Percentiles rank a stretch among this genome's conserved stretches.
Evolutionary conservation across 1,140 invertebrate species (phyloP).

Genomic region (Agrypnia vestita): DNA sequence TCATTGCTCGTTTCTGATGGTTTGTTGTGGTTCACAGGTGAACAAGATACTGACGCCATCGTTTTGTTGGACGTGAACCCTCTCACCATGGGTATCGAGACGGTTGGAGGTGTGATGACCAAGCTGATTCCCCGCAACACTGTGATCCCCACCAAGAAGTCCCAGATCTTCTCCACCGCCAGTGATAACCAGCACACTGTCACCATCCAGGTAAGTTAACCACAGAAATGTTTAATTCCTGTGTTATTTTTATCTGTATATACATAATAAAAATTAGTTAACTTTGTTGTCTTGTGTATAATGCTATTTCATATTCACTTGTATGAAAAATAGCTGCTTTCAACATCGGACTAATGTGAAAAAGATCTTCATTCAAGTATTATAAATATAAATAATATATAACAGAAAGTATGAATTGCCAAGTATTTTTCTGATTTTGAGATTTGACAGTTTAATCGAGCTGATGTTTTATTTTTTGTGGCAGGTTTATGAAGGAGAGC

Average conservation of each 20-base stretch:
- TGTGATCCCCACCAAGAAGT: constrained; percentile 99
- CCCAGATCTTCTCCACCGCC: constrained; percentile 99
- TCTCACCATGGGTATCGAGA: constrained; percentile 99
- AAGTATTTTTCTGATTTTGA: too few relatives aligned
- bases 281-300: too few relatives aligned
- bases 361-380: too few relatives aligned
- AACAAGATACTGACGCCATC: constrained; percentile 96
- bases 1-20: too few relatives aligned
- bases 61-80: constrained; percentile 98
- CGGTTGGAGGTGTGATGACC: constrained; percentile 99
- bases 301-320: too few relatives aligned
- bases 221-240: background rate
- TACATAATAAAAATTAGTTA: too few relatives aligned
- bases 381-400: too few relatives aligned
- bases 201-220: constrained; percentile 85
- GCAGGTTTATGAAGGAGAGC: constrained; percentile 94
- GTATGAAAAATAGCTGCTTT: too few relatives aligned
- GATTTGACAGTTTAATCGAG: too few relatives aligned
- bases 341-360: too few relatives aligned
- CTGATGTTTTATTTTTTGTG: constrained; percentile 35
- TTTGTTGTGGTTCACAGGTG: constrained; percentile 69
- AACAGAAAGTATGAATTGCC: too few relatives aligned
- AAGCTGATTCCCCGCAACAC: constrained; percentile 98
- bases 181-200: constrained; percentile 99
- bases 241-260: too few relatives aligned